Evolutionary conservation across 2,797 vertebrate genomes (phyloP), one percentile per base, ranked within the genome.

Genomic region (Antrozous pallidus): DNA sequence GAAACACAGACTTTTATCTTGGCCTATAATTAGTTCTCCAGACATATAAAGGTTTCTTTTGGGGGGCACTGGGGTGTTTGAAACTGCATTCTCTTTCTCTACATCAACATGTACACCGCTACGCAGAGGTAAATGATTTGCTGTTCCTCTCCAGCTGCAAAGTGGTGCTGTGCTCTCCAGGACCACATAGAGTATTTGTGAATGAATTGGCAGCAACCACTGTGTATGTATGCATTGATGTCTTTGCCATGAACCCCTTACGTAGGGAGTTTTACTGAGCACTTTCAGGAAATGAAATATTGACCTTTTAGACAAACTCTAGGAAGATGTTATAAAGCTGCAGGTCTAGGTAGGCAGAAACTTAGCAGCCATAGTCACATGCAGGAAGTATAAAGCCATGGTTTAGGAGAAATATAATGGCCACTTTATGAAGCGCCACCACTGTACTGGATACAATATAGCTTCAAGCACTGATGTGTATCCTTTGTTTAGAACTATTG

Each of bases 211-310:
- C 47, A 22, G n/a, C 18, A 78, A n/a, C 20, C 8, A 36, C 0
- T 54, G 13, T 47, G 12, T 56, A 54, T 8, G 31, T 58, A 58
- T 8, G 31, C 51, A 58, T n/a, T 73, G 82, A 85, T 56, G 33
- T 85, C 86, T 90, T 88, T 77, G 61, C 87, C 24, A 42, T 17
- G n/a, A 42, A 56, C 12, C 12, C 38, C n/a, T 33, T 92, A 63
- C 31, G 36, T 56, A 38, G 31, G 45, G 56, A 47, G 61, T 91
- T 92, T 93, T 82, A 93, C 36, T 87, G 80, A 90, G 58, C 61
- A 69, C 58, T 73, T 96, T 82, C 67, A 31, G 40, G 56, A 54
- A 85, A 92, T 81, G 54, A 84, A 93, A 90, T 91, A 74, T 9
- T 74, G 71, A 88, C 31, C 47, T 51, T 74, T 91, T 40, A 79